phyloP scores from a whole-genome alignment of 2,113 vertebrate genomes.

The Carassius auratus region DNA sequence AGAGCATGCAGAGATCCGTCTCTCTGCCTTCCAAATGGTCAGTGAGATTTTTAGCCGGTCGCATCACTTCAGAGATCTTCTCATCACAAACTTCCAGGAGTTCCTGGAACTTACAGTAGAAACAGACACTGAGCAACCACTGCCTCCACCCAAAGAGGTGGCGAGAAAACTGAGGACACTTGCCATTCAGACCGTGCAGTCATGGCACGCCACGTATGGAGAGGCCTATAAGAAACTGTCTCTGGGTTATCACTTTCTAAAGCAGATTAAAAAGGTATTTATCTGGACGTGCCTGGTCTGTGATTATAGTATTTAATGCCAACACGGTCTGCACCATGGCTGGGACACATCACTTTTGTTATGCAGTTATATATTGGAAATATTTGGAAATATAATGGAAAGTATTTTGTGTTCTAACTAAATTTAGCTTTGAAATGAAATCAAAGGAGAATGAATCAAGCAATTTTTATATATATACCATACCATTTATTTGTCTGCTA shows the following conservation, averaged over 20 bases:
- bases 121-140: slow-evolving; percentile 82
- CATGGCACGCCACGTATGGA: slow-evolving; percentile 85
- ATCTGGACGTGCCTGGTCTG: not conserved
- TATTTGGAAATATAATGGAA: not conserved
- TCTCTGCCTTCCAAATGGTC: slow-evolving; percentile 85
- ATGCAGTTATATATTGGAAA: not conserved
- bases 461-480: not conserved
- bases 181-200: slow-evolving; percentile 79
- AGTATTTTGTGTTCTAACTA: not conserved
- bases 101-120: slow-evolving; percentile 90
- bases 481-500: too few relatives aligned
- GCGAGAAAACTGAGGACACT: slow-evolving; percentile 83
- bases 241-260: slow-evolving; percentile 89
- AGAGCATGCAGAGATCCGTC: slow-evolving; percentile 86
- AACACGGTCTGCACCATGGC: not conserved
- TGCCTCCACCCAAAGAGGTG: slow-evolving; percentile 87
- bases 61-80: slow-evolving; percentile 82
- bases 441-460: not conserved
- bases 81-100: slow-evolving; percentile 87
- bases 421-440: not conserved
- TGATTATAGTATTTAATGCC: not conserved
- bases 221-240: slow-evolving; percentile 90
- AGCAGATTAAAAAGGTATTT: slow-evolving; percentile 85
- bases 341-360: not conserved
- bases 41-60: slow-evolving; percentile 86